Percentiles rank a stretch among this genome's conserved stretches.
Conservation (phyloP, 2,888 invertebrate species). For the Meiosimyza platycephala region DNA sequence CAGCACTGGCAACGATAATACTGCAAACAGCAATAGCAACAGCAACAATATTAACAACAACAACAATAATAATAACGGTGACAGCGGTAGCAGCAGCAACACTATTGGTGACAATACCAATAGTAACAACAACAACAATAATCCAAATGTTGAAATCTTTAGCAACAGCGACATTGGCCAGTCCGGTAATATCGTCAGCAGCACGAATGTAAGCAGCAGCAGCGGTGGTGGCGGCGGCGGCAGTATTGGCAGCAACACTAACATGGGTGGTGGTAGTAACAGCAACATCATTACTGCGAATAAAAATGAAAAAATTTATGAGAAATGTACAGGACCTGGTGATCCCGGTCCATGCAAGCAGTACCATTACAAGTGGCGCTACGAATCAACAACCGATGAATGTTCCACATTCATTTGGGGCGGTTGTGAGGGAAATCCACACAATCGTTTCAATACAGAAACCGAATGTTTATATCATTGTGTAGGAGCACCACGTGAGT, state of each 20-base stretch:
- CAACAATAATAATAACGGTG: constrained; percentile 43
- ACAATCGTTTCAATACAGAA: constrained; percentile 77
- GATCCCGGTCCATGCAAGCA: constrained; percentile 73
- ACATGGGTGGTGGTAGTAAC: constrained; percentile 38
- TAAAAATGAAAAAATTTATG: constrained; percentile 63
- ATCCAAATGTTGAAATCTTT: constrained; percentile 27
- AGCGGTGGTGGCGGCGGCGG: constrained; percentile 35
- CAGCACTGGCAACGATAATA: constrained; percentile 24
- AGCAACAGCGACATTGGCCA: constrained; percentile 28
- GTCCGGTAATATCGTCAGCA: constrained; percentile 15
- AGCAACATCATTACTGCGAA: constrained; percentile 50
- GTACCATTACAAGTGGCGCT: constrained; percentile 77
- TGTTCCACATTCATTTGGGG: constrained; percentile 77
- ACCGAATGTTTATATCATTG: constrained; percentile 75
- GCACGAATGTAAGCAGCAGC: constrained; percentile 32
- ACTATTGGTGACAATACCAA: constrained; percentile 39
- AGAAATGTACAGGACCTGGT: constrained; percentile 66
- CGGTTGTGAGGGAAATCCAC: constrained; percentile 76
- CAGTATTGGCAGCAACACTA: constrained; percentile 34
- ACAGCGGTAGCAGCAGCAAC: constrained; percentile 36
- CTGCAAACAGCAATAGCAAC: constrained; percentile 45
- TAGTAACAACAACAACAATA: constrained; percentile 36
- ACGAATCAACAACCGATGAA: constrained; percentile 70
- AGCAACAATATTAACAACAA: constrained; percentile 41
- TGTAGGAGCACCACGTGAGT: constrained; percentile 72